Evolutionary conservation across 1,140 invertebrate genomes (phyloP), one percentile per base, ranked within the genome.

Genomic region (Metopolophium dirhodum): DNA sequence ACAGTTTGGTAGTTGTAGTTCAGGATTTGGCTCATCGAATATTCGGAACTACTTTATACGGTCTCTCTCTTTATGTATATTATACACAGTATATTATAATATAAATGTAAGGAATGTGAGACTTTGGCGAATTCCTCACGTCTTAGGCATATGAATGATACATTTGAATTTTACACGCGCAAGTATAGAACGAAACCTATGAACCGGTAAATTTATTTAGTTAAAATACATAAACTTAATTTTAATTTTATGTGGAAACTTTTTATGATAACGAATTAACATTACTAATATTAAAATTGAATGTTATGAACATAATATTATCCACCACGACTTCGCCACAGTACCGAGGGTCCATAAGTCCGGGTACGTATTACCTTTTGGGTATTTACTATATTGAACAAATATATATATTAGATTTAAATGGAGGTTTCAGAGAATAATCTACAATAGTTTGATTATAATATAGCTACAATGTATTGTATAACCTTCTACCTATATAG

Each of bases 31-130:
- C 86, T 87, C 86, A 49, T 87, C 86, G 45, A 87, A 87, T 87
- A 87, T 87, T 87, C 86, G 45, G 14, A 87, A 49, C 86, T 87
- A 68, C 61, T 68, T 68, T 68, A 68, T 68, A 68, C 11, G 61
- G 61, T 68, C 14, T 68, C 61, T 68, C 4, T 68, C 11, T 18
- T 3, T 18, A 3, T 37, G 37, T 37, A 37, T 37, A 37, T 37
- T 37, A 37, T 37, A 37, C 37, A 8, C 6, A 6, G 11, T 61
- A 30, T 61, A 57, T 9, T 68, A 68, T n/a, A n/a, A 18, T 18
- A 68, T 14, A 30, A 57, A 61, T 61, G 30, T 30, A n/a, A 30
- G 11, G 61, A 68, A 6, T n/a, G n/a, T 68, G 61, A 68, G 61
- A 68, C 30, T 14, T 68, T 68, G 30, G 30, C 14, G 30, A 68